These are phyloP conservation scores for Arrhopalites spinosus DNA, from an alignment of 2,888 invertebrate species.

Conservation along the genomic window DNA sequence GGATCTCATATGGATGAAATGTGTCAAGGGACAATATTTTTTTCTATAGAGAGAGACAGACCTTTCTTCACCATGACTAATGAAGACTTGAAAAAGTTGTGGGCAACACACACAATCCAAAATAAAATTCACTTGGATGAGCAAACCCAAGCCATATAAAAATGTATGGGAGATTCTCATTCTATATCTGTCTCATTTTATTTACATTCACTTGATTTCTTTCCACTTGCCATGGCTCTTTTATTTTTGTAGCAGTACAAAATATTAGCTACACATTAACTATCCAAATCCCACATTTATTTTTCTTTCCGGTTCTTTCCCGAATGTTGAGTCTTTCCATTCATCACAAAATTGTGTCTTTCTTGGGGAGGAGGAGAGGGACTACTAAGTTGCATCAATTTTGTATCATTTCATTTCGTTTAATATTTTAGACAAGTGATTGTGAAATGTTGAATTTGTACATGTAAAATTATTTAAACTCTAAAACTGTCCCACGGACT, in stretches of 20 bases:
- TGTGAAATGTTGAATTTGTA: too few relatives aligned
- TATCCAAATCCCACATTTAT: too few relatives aligned
- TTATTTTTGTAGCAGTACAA: neutral
- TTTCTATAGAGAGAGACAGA: constrained; percentile 29
- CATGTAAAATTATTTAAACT: too few relatives aligned
- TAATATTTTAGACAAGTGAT: too few relatives aligned
- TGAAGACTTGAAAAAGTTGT: constrained; percentile 29
- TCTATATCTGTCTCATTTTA: neutral
- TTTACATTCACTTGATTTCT: neutral
- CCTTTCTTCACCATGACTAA: constrained; percentile 37
- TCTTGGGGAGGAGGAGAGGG: too few relatives aligned
- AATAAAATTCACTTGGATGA: neutral
- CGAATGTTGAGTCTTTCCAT: neutral
- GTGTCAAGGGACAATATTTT: constrained; percentile 40
- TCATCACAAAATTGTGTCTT: too few relatives aligned
- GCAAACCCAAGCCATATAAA: neutral
- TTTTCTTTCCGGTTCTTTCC: too few relatives aligned
- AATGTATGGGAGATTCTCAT: neutral
- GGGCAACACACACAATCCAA: neutral
- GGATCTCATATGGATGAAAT: constrained; percentile 28
- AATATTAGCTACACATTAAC: neutral
- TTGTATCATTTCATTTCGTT: too few relatives aligned
- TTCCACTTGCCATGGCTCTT: neutral
- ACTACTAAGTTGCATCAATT: too few relatives aligned
- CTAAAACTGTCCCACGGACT: too few relatives aligned